These are phyloP conservation scores for Lynx canadensis DNA, from an alignment of 2,113 vertebrate species.

Conservation along the genomic window DNA sequence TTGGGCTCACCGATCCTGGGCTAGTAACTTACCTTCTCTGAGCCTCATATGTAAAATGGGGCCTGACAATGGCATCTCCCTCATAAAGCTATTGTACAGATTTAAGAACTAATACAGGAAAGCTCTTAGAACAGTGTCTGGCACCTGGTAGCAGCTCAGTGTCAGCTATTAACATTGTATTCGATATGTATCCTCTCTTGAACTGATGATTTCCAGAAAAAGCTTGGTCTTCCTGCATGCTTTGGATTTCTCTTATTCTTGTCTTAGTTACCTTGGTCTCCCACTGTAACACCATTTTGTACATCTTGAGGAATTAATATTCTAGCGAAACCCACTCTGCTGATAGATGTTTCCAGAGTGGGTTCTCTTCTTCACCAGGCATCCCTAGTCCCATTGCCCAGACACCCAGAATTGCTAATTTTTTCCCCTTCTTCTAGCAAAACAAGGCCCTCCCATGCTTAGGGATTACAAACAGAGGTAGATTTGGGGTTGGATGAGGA, in stretches of 20 bases:
- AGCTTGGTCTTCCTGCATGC: background rate
- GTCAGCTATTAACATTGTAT: background rate
- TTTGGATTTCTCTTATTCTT: background rate
- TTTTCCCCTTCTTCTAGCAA: background rate
- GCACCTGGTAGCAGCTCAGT: background rate
- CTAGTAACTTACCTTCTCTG: background rate
- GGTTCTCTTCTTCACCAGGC: background rate
- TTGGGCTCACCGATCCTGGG: background rate
- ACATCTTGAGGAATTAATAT: background rate
- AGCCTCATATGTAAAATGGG: background rate
- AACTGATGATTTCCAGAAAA: background rate
- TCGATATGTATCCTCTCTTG: background rate
- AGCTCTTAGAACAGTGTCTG: background rate
- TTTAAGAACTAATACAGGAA: background rate
- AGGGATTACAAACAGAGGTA: background rate
- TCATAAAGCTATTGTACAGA: background rate
- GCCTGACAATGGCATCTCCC: background rate
- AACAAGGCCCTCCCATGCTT: background rate
- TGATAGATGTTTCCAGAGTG: background rate
- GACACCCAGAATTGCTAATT: background rate
- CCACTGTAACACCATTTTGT: background rate
- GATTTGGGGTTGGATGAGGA: background rate
- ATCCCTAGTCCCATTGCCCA: background rate
- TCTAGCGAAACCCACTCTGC: background rate
- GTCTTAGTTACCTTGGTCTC: background rate